Conservation (phyloP, 2,797 vertebrate species). For the Anabacerthia variegaticeps region DNA sequence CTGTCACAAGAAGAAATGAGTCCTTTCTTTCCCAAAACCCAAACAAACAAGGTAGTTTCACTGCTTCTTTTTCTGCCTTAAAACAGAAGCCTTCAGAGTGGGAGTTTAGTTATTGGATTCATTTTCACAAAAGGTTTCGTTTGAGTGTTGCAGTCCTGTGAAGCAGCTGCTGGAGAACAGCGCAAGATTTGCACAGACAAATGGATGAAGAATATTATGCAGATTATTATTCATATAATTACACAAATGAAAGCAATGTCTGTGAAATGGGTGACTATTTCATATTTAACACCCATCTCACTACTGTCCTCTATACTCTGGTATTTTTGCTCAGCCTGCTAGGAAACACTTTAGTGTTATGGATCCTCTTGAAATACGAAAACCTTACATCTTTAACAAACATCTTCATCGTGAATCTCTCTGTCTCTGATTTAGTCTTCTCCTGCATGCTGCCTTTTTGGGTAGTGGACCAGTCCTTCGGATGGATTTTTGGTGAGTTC, state of each 20-base stretch:
- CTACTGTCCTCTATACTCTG: constrained; percentile 77
- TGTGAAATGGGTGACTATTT: constrained; percentile 72
- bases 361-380: constrained; percentile 87
- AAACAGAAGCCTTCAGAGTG: not conserved
- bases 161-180: not conserved
- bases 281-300: constrained; percentile 66
- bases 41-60: constrained; percentile 24
- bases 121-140: not conserved
- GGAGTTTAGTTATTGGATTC: not conserved
- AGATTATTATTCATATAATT: not conserved
- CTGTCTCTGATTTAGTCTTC: constrained; percentile 89
- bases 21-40: not conserved
- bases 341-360: constrained; percentile 87
- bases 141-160: not conserved
- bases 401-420: constrained; percentile 89
- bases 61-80: constrained; percentile 44
- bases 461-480: constrained; percentile 73
- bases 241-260: not conserved
- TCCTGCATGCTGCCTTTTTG: constrained; percentile 87
- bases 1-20: not conserved
- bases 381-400: constrained; percentile 88
- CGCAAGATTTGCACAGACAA: not conserved
- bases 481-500: constrained; percentile 83
- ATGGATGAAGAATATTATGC: not conserved
- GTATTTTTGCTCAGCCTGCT: constrained; percentile 84